These are phyloP conservation scores for Chloebia gouldiae DNA, from an alignment of 2,113 vertebrate species.

Conservation along the genomic window DNA sequence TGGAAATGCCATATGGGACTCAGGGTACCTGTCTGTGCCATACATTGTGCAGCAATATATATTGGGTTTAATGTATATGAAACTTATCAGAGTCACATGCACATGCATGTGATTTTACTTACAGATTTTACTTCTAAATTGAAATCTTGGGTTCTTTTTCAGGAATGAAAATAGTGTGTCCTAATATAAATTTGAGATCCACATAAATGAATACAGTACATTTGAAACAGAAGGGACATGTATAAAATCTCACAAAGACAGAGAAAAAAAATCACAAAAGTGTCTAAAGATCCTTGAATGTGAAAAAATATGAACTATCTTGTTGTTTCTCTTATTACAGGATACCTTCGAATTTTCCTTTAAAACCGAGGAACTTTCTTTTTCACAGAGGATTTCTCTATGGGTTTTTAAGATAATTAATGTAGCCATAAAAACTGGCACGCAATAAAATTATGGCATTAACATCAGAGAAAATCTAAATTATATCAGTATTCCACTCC, in stretches of 20 bases:
- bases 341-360: not conserved
- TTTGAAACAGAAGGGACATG: not conserved
- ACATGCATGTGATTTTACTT: too few species aligned
- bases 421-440: not conserved
- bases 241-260: not conserved
- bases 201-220: not conserved
- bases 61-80: not conserved
- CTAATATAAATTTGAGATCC: not conserved
- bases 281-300: not conserved
- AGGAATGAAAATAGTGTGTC: not conserved
- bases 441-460: not conserved
- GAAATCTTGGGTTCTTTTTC: not conserved
- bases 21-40: not conserved
- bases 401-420: not conserved
- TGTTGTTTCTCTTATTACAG: not conserved
- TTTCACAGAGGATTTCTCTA: not conserved
- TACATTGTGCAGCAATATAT: not conserved
- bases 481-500: not conserved
- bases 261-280: not conserved
- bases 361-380: not conserved
- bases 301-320: not conserved
- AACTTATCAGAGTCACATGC: not conserved
- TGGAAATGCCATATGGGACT: not conserved
- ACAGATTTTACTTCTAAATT: not conserved
- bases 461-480: not conserved